Conservation (phyloP, 2,113 vertebrate genomes). For the Pomatorhinus ruficollis region DNA sequence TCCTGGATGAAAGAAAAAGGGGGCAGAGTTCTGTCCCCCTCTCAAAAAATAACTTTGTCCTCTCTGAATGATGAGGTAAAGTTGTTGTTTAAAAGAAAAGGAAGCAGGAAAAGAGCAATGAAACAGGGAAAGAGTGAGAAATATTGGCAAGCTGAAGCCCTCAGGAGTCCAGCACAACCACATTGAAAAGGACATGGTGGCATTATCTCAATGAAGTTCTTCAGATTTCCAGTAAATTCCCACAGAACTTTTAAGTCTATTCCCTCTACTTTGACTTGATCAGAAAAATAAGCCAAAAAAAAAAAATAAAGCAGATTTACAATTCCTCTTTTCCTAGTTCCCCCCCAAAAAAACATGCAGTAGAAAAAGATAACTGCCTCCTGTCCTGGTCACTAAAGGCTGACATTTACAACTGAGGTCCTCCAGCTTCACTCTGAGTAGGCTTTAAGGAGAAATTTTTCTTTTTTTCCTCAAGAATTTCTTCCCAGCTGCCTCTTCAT, state of each 20-base stretch:
- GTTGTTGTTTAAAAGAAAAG: not conserved
- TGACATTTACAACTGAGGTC: not conserved
- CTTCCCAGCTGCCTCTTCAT: not conserved
- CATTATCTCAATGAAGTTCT: not conserved
- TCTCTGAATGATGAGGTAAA: not conserved
- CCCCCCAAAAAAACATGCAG: rapidly evolving
- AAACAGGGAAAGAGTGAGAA: not conserved
- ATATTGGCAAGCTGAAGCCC: not conserved
- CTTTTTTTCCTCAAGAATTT: not conserved
- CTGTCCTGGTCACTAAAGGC: not conserved
- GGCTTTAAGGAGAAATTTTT: not conserved
- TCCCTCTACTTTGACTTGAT: rapidly evolving
- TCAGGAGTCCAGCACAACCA: not conserved
- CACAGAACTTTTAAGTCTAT: not conserved
- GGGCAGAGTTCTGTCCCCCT: not conserved
- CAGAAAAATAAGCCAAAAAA: not conserved
- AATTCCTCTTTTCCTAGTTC: not conserved
- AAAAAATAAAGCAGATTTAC: not conserved
- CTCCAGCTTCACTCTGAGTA: not conserved
- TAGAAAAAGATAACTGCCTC: not conserved
- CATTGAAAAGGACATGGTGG: rapidly evolving
- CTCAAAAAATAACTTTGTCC: not conserved
- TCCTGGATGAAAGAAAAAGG: not conserved
- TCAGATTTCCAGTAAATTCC: not conserved
- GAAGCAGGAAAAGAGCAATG: not conserved